phyloP scores from a whole-genome alignment of 2,113 vertebrate species.

The Circaetus gallicus region DNA sequence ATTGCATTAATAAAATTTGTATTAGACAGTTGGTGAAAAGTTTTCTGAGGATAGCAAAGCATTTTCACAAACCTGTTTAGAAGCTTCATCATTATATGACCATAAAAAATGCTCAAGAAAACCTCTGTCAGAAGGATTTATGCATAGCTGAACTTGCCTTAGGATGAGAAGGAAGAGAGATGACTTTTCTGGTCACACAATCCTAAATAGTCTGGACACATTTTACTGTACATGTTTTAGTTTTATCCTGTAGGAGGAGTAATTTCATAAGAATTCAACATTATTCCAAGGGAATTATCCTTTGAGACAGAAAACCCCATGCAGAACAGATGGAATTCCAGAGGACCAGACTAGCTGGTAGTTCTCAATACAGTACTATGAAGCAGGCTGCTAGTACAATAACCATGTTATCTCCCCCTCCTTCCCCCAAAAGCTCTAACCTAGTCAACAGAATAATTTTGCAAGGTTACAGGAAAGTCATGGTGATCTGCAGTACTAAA shows the following conservation, averaged over 20 bases:
- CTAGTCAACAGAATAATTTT: background rate
- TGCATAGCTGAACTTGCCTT: background rate
- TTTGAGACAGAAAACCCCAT: background rate
- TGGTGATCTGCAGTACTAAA: background rate
- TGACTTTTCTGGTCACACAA: background rate
- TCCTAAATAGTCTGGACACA: background rate
- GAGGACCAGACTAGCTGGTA: background rate
- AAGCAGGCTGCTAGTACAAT: background rate
- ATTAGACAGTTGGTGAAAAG: background rate
- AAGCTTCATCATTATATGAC: background rate
- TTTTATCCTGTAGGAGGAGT: constrained; percentile 45
- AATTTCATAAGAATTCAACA: constrained; percentile 21
- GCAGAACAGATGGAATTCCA: background rate
- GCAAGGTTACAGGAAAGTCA: background rate
- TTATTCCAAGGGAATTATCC: background rate
- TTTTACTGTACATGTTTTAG: background rate
- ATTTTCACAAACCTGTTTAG: background rate
- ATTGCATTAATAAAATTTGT: background rate
- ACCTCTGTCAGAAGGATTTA: background rate
- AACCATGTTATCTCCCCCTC: background rate
- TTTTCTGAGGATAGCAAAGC: background rate
- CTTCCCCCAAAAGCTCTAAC: background rate
- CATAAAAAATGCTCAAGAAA: background rate
- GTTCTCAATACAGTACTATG: background rate
- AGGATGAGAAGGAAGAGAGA: background rate